These are phyloP conservation scores for Thunnus maccoyii DNA, from an alignment of 2,113 vertebrate genomes.

Conservation along the genomic window DNA sequence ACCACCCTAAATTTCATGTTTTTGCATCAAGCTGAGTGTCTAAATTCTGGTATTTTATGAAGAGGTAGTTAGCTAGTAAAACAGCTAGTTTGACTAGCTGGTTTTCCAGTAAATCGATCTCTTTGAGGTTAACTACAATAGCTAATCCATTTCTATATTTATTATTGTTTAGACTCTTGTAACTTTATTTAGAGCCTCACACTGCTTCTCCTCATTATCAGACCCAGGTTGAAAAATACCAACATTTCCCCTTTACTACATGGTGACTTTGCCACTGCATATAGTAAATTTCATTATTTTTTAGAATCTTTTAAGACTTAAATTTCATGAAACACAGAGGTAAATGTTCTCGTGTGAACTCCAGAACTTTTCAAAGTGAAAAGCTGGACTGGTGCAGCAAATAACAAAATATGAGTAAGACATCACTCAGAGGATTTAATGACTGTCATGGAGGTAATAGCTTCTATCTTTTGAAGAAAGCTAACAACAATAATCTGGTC, in stretches of 20 bases:
- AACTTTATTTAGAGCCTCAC: too few species aligned
- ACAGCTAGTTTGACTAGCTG: neutral
- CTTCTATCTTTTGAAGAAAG: constrained; percentile 13
- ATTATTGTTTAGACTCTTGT: neutral
- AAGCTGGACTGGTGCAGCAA: neutral
- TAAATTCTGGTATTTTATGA: neutral
- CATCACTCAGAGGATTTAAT: neutral
- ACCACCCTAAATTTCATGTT: too few species aligned
- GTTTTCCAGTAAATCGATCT: neutral
- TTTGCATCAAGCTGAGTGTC: too few species aligned
- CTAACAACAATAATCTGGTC: constrained; percentile 1
- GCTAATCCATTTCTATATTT: neutral
- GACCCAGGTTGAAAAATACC: too few species aligned
- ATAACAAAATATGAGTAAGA: neutral
- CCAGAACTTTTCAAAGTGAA: neutral
- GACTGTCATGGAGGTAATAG: neutral
- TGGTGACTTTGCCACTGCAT: neutral
- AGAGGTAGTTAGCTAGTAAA: neutral
- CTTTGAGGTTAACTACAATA: neutral
- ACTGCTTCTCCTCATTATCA: too few species aligned
- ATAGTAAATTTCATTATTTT: neutral
- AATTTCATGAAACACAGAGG: neutral
- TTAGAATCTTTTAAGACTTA: neutral
- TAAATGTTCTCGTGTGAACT: neutral
- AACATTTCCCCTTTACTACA: neutral